A percentile compares a stretch with the other conserved stretches of the same genome.
Evolutionary conservation across 2,113 vertebrate genomes (phyloP).

Genomic region (Ammodytes dubius): DNA sequence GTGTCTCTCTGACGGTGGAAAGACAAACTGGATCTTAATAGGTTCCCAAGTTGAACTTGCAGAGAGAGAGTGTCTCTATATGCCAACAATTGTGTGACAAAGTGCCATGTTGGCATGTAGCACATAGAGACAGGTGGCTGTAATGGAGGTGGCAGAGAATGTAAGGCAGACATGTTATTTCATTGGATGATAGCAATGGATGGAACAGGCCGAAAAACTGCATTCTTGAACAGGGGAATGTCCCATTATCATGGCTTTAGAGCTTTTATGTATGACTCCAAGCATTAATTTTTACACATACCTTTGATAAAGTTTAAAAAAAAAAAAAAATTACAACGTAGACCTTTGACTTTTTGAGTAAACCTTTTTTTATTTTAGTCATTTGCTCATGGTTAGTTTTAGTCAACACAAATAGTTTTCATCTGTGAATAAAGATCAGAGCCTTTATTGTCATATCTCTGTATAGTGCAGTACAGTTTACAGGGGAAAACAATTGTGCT

Average conservation of each 20-base stretch:
- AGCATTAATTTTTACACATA: not conserved
- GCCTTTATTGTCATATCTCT: too few relatives aligned
- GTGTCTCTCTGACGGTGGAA: too few relatives aligned
- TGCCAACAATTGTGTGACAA: slow-evolving; percentile 36
- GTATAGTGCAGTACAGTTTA: too few relatives aligned
- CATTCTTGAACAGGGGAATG: not conserved
- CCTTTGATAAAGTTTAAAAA: not conserved
- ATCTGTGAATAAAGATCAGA: not conserved
- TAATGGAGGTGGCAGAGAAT: slow-evolving; percentile 45
- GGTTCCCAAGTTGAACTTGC: too few relatives aligned
- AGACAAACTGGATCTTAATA: too few relatives aligned
- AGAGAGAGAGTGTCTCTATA: not conserved
- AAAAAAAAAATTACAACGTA: too few relatives aligned
- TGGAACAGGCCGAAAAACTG: not conserved
- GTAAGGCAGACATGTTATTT: slow-evolving; percentile 36
- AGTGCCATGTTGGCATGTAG: slow-evolving; percentile 51
- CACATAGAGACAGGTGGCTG: slow-evolving; percentile 59
- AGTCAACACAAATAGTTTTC: not conserved
- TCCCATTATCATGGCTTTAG: not conserved
- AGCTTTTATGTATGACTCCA: too few relatives aligned
- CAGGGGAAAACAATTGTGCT: too few relatives aligned
- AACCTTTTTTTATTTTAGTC: not conserved
- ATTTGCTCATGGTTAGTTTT: not conserved
- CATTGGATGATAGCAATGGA: slow-evolving; percentile 15
- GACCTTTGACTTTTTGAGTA: not conserved